Evolutionary conservation across 2,797 vertebrate species (phyloP).

Genomic region (Cuniculus paca): DNA sequence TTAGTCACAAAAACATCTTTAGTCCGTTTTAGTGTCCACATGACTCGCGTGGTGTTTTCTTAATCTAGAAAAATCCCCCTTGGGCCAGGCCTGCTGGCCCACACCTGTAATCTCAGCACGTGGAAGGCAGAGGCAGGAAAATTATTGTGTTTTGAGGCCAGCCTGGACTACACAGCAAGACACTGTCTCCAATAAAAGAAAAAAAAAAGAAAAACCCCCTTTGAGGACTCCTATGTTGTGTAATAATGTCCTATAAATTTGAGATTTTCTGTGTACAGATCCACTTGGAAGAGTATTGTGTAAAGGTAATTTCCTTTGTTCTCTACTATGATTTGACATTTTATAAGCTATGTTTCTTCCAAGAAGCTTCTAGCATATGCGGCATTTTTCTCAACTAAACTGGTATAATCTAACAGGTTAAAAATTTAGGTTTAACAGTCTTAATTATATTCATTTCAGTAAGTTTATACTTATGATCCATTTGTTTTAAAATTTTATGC

Average conservation of each 20-base stretch:
- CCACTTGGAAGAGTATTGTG: background rate
- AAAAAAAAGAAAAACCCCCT: background rate
- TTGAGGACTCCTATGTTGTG: background rate
- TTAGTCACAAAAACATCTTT: background rate
- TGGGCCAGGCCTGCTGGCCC: no score
- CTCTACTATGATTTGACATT: background rate
- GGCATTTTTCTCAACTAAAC: background rate
- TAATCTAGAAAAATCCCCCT: background rate
- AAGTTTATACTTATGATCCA: background rate
- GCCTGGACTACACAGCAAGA: no score
- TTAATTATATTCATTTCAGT: background rate
- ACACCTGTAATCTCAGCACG: no score
- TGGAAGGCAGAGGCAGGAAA: no score
- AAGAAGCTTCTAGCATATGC: background rate
- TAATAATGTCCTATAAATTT: background rate
- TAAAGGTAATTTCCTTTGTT: background rate
- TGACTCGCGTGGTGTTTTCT: background rate
- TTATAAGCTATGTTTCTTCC: background rate
- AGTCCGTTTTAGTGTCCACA: background rate
- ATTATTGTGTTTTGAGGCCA: no score
- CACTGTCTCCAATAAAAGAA: no score
- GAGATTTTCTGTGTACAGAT: background rate
- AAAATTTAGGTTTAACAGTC: background rate
- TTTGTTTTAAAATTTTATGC: background rate
- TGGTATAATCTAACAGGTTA: background rate